Base-by-base conservation (phyloP, 2,113 vertebrate genomes). In the Galbula dea region DNA sequence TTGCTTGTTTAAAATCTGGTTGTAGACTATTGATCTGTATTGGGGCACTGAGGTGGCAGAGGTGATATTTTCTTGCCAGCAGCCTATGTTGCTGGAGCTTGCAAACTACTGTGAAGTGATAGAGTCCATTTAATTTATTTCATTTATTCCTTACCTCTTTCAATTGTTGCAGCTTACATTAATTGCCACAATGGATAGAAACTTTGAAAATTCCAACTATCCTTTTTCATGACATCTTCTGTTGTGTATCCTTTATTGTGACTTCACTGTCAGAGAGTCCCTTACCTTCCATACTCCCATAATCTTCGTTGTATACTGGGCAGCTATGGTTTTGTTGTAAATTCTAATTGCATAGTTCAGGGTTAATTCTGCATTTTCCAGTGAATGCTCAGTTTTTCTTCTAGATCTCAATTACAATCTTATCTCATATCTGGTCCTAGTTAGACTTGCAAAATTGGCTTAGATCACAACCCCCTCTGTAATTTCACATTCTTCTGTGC, bases 371-470 rank as follows among this genome's bases (percentile, higher is more conserved):
- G 26, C 1, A 2, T 75, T 94, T 93, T 90, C 88, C 51, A 81
- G 48, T 27, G 76, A 90, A 43, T 30, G 36, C 51, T 74, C 32
- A n/a, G 37, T 59, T 94, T 90, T 83, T 57, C 36, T 81, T 86
- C 63, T 68, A 78, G 45, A 88, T 81, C 61, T 88, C 83, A 86
- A 13, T 93, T 83, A 86, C 76, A 88, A 12, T 91, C 76, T 93
- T 96, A 85, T 92, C 69, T 95, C 59, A 34, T 96, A 88, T 88
- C 88, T 95, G 90, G 79, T 91, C 88, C 80, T 86, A 83, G 83
- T 94, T 94, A 96, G 65, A 74, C 86, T 78, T 88, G 83, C 79
- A 91, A 95, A 94, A 86, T 74, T 93, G 68, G 52, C 73, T 94
- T 91, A 89, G 85, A 93, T 96, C 92, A 67, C 61, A 93, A 83